phyloP scores from a whole-genome alignment of 2,888 invertebrate species.

The Drosophila ustulata region DNA sequence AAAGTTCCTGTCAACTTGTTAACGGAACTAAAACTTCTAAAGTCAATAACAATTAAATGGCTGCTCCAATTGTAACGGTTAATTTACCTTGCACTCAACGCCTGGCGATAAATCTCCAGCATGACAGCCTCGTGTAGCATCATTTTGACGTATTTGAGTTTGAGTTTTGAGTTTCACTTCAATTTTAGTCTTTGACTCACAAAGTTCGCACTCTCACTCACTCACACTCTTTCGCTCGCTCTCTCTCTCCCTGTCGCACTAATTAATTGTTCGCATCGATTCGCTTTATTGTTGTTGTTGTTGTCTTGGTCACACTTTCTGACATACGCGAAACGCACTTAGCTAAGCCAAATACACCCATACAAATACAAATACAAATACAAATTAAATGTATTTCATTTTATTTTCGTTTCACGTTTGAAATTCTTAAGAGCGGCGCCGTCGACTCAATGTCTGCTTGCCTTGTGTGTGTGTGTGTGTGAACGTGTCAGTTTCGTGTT shows the following conservation, averaged over 20 bases:
- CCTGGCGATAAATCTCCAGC: conserved; percentile 85
- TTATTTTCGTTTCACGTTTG: conserved; percentile 54
- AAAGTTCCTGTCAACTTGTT: no score
- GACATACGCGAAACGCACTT: conserved; percentile 43
- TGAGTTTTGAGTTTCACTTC: conserved; percentile 13
- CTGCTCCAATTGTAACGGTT: conserved; percentile 38
- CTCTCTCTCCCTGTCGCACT: conserved; percentile 13
- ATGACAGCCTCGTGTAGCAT: conserved; percentile 86
- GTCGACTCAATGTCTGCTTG: conserved; percentile 44
- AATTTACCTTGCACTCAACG: conserved; percentile 85
- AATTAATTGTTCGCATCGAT: conserved; percentile 42
- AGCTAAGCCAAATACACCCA: conserved; percentile 44
- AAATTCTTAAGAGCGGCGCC: conserved; percentile 63
- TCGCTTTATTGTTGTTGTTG: conserved; percentile 18
- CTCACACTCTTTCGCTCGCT: not conserved
- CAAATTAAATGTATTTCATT: conserved; percentile 64
- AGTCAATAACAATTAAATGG: no score
- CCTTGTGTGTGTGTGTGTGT: conserved; percentile 42
- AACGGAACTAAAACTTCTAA: no score
- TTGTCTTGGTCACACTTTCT: conserved; percentile 37
- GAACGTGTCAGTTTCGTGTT: conserved; percentile 80
- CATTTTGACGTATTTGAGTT: conserved; percentile 72
- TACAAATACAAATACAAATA: conserved; percentile 38
- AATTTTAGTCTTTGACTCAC: conserved; percentile 14
- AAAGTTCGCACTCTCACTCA: conserved; percentile 7